phyloP scores from a whole-genome alignment of 2,888 invertebrate genomes.

The Tigriopus californicus region DNA sequence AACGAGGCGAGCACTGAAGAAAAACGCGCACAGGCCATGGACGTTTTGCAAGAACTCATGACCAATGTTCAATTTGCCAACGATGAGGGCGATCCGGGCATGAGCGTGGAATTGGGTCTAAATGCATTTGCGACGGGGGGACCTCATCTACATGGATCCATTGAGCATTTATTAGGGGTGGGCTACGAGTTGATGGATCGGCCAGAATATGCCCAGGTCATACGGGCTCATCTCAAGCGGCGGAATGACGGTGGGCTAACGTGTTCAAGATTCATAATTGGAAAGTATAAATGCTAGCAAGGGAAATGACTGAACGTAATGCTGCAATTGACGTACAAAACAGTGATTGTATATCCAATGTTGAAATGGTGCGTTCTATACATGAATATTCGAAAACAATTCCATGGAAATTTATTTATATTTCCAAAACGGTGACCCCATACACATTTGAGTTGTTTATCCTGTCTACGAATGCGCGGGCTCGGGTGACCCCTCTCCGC shows the following conservation, averaged over 20 bases:
- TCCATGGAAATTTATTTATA: too few relatives aligned
- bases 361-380: too few relatives aligned
- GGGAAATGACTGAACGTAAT: background rate
- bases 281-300: too few relatives aligned
- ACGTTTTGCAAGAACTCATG: constrained; percentile 42
- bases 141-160: constrained; percentile 43
- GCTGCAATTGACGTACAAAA: too few relatives aligned
- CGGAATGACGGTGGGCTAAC: background rate
- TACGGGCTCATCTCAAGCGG: constrained; percentile 28
- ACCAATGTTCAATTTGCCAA: constrained; percentile 70
- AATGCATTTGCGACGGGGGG: constrained; percentile 31
- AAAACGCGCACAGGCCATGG: background rate
- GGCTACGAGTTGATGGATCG: constrained; percentile 57
- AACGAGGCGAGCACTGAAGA: background rate
- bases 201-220: constrained; percentile 49
- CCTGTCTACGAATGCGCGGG: too few relatives aligned
- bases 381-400: too few relatives aligned
- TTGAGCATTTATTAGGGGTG: constrained; percentile 43
- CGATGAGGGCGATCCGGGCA: constrained; percentile 89
- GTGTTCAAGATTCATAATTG: background rate
- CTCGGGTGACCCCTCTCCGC: too few relatives aligned
- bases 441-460: too few relatives aligned
- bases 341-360: too few relatives aligned
- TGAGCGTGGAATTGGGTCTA: constrained; percentile 54
- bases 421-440: too few relatives aligned